Percentiles rank a stretch among this genome's conserved stretches.
Conservation (phyloP, 2,113 vertebrate species). For the Oreotrochilus melanogaster region DNA sequence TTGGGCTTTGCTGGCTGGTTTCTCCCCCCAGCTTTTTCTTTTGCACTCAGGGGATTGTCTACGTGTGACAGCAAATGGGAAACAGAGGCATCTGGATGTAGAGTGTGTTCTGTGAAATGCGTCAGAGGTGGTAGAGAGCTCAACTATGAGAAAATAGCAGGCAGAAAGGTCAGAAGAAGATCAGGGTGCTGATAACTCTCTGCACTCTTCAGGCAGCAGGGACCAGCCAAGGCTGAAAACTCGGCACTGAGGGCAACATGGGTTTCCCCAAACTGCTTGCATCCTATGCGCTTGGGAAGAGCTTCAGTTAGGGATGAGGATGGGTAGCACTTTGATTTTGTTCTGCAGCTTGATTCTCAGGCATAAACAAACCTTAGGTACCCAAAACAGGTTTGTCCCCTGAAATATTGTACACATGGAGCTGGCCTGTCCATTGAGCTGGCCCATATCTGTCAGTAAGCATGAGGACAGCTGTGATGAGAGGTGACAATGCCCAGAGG, state of each 20-base stretch:
- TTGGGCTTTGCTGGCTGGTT: background rate
- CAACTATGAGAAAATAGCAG: background rate
- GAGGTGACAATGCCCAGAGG: background rate
- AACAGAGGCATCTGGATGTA: background rate
- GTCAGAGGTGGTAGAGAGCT: background rate
- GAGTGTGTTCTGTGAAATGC: background rate
- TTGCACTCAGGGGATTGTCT: background rate
- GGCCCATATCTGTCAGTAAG: background rate
- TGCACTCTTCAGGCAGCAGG: background rate
- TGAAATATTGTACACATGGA: rapidly evolving
- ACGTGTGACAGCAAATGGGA: background rate
- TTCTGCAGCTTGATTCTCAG: background rate
- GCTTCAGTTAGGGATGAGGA: background rate
- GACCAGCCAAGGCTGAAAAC: rapidly evolving
- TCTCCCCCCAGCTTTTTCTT: background rate
- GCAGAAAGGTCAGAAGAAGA: background rate
- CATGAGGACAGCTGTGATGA: background rate
- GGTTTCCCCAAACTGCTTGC: background rate
- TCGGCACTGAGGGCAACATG: background rate
- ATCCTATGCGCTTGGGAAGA: background rate
- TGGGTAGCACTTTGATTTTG: background rate
- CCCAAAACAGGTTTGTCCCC: background rate
- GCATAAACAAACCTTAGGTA: background rate
- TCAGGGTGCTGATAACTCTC: background rate
- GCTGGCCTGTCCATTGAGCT: background rate